phyloP scores from a whole-genome alignment of 92 coral and sea anemone genomes.

The Epizoanthus rinbou region DNA sequence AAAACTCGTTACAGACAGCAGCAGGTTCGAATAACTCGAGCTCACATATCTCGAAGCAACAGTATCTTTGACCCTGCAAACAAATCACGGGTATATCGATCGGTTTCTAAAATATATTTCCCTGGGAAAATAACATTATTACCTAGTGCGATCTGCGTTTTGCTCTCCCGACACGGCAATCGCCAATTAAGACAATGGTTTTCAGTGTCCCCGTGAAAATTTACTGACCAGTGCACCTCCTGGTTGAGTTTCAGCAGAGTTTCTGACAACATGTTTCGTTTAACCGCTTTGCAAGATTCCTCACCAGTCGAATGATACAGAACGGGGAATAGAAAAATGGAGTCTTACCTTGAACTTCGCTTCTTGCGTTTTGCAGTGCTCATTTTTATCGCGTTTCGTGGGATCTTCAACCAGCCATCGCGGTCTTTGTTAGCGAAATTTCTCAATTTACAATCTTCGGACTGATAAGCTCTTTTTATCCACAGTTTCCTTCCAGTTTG shows the following conservation, averaged over 20 bases:
- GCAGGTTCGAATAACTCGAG: conserved; percentile 3
- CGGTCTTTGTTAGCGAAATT: conserved; percentile 36
- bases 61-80: conserved; percentile 46
- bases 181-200: conserved; percentile 32
- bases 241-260: conserved; percentile 19
- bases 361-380: conserved; percentile 89
- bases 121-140: neutral
- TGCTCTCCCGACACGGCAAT: conserved; percentile 16
- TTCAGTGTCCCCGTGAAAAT: conserved; percentile 15
- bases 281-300: conserved; percentile 9
- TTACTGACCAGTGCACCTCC: neutral
- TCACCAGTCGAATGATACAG: neutral
- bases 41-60: conserved; percentile 37
- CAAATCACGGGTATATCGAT: conserved; percentile 38
- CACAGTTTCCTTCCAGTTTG: conserved; percentile 25
- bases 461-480: conserved; percentile 33
- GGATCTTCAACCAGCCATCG: conserved; percentile 47
- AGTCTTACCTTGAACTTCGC: conserved; percentile 89
- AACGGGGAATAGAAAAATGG: neutral
- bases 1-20: conserved; percentile 37
- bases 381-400: conserved; percentile 58
- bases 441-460: conserved; percentile 35
- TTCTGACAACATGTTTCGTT: conserved; percentile 32
- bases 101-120: conserved; percentile 27
- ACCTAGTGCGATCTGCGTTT: neutral